A percentile compares a stretch with the other conserved stretches of the same genome.
Conservation (phyloP, 1,140 invertebrate genomes). For the Paraescarpia echinospica region DNA sequence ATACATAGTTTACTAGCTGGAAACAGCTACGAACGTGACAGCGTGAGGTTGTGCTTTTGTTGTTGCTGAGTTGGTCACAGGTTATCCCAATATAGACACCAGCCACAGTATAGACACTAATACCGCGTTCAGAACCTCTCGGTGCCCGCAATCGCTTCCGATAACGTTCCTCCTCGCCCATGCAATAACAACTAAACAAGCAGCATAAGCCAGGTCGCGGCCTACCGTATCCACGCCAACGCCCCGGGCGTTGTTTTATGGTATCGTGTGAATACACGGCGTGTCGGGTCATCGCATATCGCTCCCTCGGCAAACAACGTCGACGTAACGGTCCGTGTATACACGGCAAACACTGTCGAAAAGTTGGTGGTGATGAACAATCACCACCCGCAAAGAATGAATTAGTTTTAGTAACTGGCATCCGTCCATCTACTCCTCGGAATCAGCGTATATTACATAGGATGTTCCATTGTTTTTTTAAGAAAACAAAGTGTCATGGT, state of each 20-base stretch:
- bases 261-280: background rate
- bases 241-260: background rate
- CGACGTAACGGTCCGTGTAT: background rate
- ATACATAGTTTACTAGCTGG: background rate
- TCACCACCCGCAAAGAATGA: background rate
- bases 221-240: background rate
- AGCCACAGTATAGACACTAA: background rate
- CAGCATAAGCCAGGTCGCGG: background rate
- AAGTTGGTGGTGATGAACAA: background rate
- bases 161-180: background rate
- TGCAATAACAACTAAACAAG: no score
- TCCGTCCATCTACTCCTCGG: no score
- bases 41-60: background rate
- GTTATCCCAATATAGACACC: background rate
- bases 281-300: background rate
- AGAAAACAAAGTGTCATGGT: no score
- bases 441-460: no score
- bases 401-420: background rate
- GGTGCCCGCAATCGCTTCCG: background rate
- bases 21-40: background rate
- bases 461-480: no score
- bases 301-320: background rate
- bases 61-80: background rate
- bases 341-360: background rate
- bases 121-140: background rate